These are phyloP conservation scores for Parambassis ranga DNA, from an alignment of 2,797 vertebrate genomes.

Conservation along the genomic window DNA sequence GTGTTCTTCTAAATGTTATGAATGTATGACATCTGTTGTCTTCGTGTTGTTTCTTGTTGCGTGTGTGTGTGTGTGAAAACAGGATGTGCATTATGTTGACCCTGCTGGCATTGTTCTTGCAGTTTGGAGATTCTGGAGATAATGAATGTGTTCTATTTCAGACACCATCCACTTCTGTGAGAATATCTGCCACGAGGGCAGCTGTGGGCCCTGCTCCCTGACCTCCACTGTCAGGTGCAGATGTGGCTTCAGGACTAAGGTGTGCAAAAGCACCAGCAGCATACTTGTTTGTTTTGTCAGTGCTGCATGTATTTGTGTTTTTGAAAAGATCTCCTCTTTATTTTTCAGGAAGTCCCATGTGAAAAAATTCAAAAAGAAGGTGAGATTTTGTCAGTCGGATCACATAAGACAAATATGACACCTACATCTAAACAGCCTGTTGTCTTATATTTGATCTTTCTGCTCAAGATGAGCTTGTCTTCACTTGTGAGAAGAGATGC, in stretches of 20 bases:
- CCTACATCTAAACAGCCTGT: not conserved
- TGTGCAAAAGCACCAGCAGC: constrained; percentile 35
- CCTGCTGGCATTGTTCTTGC: not conserved
- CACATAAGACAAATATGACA: not conserved
- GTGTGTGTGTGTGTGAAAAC: not conserved
- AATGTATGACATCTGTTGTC: too few species aligned
- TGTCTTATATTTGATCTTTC: not conserved
- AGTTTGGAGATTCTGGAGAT: not conserved
- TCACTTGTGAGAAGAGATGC: constrained; percentile 94
- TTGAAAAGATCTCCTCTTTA: not conserved
- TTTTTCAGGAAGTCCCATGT: constrained; percentile 91
- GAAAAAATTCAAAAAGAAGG: constrained; percentile 89
- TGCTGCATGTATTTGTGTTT: not conserved
- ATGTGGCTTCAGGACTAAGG: constrained; percentile 94
- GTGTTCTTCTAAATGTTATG: too few species aligned
- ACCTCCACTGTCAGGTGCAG: constrained; percentile 92
- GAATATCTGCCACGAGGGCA: constrained; percentile 93
- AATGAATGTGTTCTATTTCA: constrained; percentile 54
- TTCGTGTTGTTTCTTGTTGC: not conserved
- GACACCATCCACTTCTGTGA: constrained; percentile 94
- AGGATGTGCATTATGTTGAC: constrained; percentile 1
- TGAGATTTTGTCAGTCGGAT: constrained; percentile 56
- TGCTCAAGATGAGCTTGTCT: constrained; percentile 83
- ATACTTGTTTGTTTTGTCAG: not conserved
- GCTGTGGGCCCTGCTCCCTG: constrained; percentile 90